Evolutionary conservation across 2,113 vertebrate species (phyloP).

Genomic region (Dipodomys merriami): DNA sequence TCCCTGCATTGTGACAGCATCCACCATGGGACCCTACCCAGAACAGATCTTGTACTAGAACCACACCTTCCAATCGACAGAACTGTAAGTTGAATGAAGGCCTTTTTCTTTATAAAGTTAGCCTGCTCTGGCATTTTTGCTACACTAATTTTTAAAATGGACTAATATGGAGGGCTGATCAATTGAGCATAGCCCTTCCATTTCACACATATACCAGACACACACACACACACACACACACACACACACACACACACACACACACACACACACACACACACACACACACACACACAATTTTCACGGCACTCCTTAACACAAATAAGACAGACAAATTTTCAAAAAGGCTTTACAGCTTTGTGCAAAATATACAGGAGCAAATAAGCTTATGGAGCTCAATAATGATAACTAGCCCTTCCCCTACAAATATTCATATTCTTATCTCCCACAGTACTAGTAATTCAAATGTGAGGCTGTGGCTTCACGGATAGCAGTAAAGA

Average conservation of each 20-base stretch:
- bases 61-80: neutral
- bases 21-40: neutral
- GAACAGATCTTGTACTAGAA: neutral
- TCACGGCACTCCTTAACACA: constrained; percentile 12
- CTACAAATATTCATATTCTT: neutral
- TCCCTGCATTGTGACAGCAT: neutral
- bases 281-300: constrained; percentile 26
- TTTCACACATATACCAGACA: neutral
- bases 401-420: neutral
- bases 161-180: neutral
- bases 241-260: no score
- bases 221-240: no score
- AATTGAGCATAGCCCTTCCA: neutral
- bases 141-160: neutral
- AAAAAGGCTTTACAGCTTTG: constrained; percentile 1
- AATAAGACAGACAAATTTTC: constrained; percentile 3
- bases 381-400: neutral
- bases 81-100: neutral
- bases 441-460: neutral
- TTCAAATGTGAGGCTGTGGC: neutral
- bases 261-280: neutral
- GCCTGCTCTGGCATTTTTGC: neutral
- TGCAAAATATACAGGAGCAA: neutral
- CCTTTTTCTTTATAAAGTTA: neutral
- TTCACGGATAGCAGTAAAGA: neutral